phyloP scores from a whole-genome alignment of 64 coral and sea anemone species.

The Pocillopora damicornis region DNA sequence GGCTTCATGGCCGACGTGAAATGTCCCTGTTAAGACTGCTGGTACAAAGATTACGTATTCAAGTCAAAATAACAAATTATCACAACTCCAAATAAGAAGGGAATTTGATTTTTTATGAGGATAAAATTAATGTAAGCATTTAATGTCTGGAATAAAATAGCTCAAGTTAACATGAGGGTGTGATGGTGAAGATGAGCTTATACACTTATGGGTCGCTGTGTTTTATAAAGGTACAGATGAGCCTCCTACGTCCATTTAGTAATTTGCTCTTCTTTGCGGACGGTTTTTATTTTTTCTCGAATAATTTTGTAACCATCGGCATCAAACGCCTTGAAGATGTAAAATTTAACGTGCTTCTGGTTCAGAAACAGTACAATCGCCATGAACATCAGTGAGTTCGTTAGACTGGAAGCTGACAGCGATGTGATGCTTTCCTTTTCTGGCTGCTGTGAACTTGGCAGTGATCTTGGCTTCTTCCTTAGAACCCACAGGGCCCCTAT shows the following conservation, averaged over 20 bases:
- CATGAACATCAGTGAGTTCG: constrained; percentile 14
- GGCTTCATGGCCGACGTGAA: neutral
- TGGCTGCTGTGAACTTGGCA: constrained; percentile 4
- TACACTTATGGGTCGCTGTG: too few relatives aligned
- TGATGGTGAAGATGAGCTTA: too few relatives aligned
- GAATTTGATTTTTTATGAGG: neutral
- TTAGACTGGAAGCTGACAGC: neutral
- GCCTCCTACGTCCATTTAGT: too few relatives aligned
- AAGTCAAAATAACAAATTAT: neutral
- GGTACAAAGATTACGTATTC: neutral
- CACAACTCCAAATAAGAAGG: neutral
- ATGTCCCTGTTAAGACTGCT: neutral
- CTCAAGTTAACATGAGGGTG: too few relatives aligned
- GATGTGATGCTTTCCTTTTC: constrained; percentile 11
- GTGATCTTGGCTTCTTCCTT: neutral
- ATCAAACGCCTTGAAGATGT: neutral
- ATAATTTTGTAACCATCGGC: too few relatives aligned
- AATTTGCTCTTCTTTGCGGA: too few relatives aligned
- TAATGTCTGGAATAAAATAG: too few relatives aligned
- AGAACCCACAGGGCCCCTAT: constrained; percentile 8
- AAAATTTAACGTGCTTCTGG: neutral
- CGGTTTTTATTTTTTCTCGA: too few relatives aligned
- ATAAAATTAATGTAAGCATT: neutral
- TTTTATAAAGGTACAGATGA: too few relatives aligned
- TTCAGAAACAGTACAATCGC: constrained; percentile 2